Base-by-base conservation (phyloP, 2,888 invertebrate species). In the Phyllotreta striolata region DNA sequence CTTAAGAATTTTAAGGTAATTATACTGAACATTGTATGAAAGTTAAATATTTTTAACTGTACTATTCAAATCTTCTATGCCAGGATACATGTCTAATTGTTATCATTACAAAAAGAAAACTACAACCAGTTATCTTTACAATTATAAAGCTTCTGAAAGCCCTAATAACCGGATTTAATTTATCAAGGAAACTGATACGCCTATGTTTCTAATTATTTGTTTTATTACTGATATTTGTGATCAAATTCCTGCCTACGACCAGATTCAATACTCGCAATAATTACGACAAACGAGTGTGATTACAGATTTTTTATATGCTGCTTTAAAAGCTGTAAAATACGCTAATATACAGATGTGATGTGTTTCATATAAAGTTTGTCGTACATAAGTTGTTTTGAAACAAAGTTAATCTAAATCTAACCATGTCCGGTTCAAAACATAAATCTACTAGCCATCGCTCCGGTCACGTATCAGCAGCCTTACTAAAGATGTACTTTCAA, bases 381-480 rank as follows among this genome's bases (percentile, higher is more conserved):
- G 67, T 69, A 62, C 70, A 70, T 63, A 67, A 69, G 66, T 57
- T 68, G 70, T 67, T 69, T 62, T 62, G 56, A 55, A 67, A 62
- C 55, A 54, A 37, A 68, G 59, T 64, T 68, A 70, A 70, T 69
- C 66, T 68, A 58, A 56, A 67, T 62, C 64, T 55, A 56, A 64
- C 52, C 64, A 56, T 59, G 62, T 62, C 46, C 66, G 52, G 68
- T 60, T 71, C 71, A 66, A 67, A 70, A 62, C 64, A 69, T 70
- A 74, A 74, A 72, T 72, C 74, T 66, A 67, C 68, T 67, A 62
- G 67, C 68, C 64, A 62, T 66, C 66, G 66, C 66, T 63, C 63
- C 58, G 69, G 71, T 72, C 73, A 73, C 73, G 73, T 73, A 72
- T 66, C 67, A 70, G 66, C 65, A 66, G 66, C 66, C 70, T 70